These are phyloP conservation scores for Phaonia tiefii DNA, from an alignment of 2,888 invertebrate genomes.

Conservation along the genomic window DNA sequence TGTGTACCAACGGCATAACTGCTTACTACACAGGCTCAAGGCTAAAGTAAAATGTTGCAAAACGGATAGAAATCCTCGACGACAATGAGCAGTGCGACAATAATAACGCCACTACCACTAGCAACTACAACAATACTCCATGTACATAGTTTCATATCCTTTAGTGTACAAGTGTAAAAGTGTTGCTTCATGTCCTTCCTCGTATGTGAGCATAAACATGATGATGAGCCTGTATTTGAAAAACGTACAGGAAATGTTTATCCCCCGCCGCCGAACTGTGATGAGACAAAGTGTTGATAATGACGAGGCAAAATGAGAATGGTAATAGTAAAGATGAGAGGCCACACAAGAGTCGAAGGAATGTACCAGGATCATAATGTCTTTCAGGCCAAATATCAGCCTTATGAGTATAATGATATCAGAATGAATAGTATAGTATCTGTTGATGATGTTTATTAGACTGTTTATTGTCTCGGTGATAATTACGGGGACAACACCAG, in stretches of 20 bases:
- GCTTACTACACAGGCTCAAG: slow-evolving; percentile 9
- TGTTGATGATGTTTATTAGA: too few species aligned
- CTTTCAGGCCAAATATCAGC: too few species aligned
- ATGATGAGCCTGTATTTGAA: slow-evolving; percentile 34
- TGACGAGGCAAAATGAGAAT: background rate
- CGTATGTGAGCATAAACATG: background rate
- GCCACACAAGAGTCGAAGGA: too few species aligned
- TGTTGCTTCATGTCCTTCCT: too few species aligned
- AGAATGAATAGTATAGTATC: too few species aligned
- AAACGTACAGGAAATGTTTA: slow-evolving; percentile 62
- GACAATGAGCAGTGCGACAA: background rate
- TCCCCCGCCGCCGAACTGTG: slow-evolving; percentile 16
- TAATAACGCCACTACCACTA: background rate
- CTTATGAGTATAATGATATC: too few species aligned
- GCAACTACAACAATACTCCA: background rate
- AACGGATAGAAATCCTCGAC: background rate
- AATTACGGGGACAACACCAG: too few species aligned
- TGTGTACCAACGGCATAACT: background rate
- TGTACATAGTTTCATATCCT: background rate
- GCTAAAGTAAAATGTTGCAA: slow-evolving; percentile 22
- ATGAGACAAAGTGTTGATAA: slow-evolving; percentile 11
- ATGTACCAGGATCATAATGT: too few species aligned
- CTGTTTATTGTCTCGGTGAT: too few species aligned
- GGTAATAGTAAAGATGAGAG: background rate
- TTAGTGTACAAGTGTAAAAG: too few species aligned